These are phyloP conservation scores for Scopus umbretta DNA, from an alignment of 2,113 vertebrate species.

Conservation along the genomic window DNA sequence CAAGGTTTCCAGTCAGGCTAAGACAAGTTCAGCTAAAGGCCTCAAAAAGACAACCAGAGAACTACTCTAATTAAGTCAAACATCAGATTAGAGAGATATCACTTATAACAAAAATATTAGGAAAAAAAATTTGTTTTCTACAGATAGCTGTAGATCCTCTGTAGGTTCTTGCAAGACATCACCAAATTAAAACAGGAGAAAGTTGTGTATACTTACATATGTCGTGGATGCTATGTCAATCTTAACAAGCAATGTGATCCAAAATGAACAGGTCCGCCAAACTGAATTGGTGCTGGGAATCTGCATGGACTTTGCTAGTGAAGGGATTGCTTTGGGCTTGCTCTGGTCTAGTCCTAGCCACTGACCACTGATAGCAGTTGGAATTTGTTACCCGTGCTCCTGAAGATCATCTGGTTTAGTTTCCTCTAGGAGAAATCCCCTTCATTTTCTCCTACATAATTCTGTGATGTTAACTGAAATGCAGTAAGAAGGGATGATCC, in stretches of 20 bases:
- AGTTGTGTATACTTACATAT: not conserved
- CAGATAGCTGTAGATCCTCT: not conserved
- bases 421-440: not conserved
- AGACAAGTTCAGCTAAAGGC: not conserved
- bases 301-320: not conserved
- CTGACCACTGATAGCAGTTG: fast-evolving
- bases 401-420: not conserved
- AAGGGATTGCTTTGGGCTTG: not conserved
- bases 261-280: not conserved
- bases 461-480: not conserved
- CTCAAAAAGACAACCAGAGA: not conserved
- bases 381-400: not conserved
- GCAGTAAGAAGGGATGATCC: not conserved
- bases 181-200: not conserved
- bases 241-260: not conserved
- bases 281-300: not conserved
- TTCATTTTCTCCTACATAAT: not conserved
- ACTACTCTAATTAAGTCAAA: not conserved
- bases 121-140: not conserved
- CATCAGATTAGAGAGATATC: not conserved
- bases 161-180: not conserved
- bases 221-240: not conserved
- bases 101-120: not conserved
- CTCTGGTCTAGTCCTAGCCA: not conserved
- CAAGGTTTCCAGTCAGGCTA: not conserved